Evolutionary conservation across 2,113 vertebrate genomes (phyloP).

Genomic region (Eudyptes chrysolophus): DNA sequence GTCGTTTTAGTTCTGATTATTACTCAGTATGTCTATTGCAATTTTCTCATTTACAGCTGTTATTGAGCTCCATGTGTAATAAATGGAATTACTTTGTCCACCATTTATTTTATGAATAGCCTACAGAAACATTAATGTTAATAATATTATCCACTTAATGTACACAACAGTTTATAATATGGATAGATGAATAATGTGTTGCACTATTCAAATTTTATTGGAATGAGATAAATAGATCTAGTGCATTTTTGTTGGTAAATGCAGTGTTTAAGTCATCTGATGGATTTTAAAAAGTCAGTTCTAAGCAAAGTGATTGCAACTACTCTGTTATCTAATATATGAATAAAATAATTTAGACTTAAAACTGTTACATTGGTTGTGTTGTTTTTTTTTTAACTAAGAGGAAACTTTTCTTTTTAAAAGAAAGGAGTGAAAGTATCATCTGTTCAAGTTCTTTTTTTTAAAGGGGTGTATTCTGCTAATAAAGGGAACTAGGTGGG

Average conservation of each 20-base stretch:
- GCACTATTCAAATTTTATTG: conserved; percentile 45
- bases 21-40: conserved; percentile 55
- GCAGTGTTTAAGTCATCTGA: background rate
- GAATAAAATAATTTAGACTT: background rate
- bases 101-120: conserved; percentile 63
- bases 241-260: background rate
- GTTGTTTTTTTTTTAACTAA: background rate
- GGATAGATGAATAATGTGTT: conserved; percentile 37
- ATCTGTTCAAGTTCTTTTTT: background rate
- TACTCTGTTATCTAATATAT: background rate
- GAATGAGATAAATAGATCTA: conserved; percentile 19
- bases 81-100: conserved; percentile 38
- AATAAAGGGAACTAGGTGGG: background rate
- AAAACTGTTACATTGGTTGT: background rate
- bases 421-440: background rate
- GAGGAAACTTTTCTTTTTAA: background rate
- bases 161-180: conserved; percentile 43
- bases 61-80: conserved; percentile 46
- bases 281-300: background rate
- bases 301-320: background rate
- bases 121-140: conserved; percentile 51
- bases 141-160: conserved; percentile 59
- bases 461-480: background rate
- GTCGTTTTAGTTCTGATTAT: conserved; percentile 59
- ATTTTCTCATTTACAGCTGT: conserved; percentile 57